Percentiles rank a stretch among this genome's conserved stretches.
phyloP scores from a whole-genome alignment of 1,140 invertebrate genomes.

The Trypoxylus dichotomus region DNA sequence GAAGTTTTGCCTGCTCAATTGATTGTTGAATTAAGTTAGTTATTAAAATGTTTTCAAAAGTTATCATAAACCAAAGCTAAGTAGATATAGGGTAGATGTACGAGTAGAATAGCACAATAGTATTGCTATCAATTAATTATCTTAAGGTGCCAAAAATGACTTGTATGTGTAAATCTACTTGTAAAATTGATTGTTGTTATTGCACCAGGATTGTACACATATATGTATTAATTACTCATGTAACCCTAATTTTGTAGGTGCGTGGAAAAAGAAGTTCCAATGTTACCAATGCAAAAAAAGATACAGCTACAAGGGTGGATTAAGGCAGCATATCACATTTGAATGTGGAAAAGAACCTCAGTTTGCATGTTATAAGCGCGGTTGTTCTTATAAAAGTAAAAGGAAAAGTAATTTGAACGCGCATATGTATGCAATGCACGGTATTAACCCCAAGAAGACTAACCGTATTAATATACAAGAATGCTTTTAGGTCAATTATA shows the following conservation, averaged over 20 bases:
- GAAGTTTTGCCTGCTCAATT: no score
- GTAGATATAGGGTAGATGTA: no score
- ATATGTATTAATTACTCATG: not conserved
- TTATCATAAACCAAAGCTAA: no score
- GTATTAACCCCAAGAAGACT: not conserved
- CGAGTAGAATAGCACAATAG: no score
- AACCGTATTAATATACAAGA: not conserved
- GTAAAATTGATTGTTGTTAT: no score
- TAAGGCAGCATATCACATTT: slow-evolving; percentile 42
- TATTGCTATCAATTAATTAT: no score
- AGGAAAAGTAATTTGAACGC: slow-evolving; percentile 37
- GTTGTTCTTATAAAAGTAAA: slow-evolving; percentile 52
- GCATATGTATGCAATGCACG: slow-evolving; percentile 29
- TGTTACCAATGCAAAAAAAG: slow-evolving; percentile 57
- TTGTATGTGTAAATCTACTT: no score
- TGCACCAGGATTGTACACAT: not conserved
- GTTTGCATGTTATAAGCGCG: slow-evolving; percentile 51
- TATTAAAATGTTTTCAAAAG: no score
- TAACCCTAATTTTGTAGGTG: not conserved
- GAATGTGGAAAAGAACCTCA: slow-evolving; percentile 51
- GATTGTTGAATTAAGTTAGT: no score
- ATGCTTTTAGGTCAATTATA: not conserved
- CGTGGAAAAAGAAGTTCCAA: not conserved
- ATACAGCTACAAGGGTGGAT: slow-evolving; percentile 60
- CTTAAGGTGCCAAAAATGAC: no score